Evolutionary conservation across 2,113 vertebrate species (phyloP).

Genomic region (Catagonus wagneri): DNA sequence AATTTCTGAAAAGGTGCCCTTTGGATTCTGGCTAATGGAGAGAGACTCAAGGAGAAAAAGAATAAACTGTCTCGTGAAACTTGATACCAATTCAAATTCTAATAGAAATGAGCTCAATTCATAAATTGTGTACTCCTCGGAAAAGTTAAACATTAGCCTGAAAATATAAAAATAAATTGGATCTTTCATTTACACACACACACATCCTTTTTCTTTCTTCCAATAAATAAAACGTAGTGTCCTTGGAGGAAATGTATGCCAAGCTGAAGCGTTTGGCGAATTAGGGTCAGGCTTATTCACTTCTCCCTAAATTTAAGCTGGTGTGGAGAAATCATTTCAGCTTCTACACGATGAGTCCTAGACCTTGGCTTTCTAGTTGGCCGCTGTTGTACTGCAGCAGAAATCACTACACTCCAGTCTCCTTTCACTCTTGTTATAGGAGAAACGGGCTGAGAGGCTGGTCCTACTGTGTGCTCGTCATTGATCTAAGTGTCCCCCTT

Average conservation of each 20-base stretch:
- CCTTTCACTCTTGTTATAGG: conserved; percentile 8
- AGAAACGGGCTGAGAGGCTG: neutral
- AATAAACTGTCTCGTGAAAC: neutral
- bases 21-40: conserved; percentile 51
- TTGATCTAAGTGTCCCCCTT: conserved; percentile 41
- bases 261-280: conserved; percentile 35
- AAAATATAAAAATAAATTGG: conserved; percentile 77
- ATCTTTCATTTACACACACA: conserved; percentile 43
- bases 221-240: conserved; percentile 73
- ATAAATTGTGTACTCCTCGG: conserved; percentile 46
- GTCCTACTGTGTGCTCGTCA: conserved; percentile 42
- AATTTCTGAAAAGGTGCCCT: conserved; percentile 44
- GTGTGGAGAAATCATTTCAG: neutral
- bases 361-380: neutral
- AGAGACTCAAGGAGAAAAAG: neutral
- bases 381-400: conserved; percentile 51
- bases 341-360: conserved; percentile 35
- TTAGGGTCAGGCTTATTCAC: conserved; percentile 65
- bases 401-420: conserved; percentile 59
- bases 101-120: conserved; percentile 72
- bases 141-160: conserved; percentile 72
- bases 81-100: conserved; percentile 51
- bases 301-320: conserved; percentile 60
- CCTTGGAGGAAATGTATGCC: conserved; percentile 74
- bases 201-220: conserved; percentile 17